Conservation (phyloP, 2,113 vertebrate genomes). For the Melanocharis versteri region DNA sequence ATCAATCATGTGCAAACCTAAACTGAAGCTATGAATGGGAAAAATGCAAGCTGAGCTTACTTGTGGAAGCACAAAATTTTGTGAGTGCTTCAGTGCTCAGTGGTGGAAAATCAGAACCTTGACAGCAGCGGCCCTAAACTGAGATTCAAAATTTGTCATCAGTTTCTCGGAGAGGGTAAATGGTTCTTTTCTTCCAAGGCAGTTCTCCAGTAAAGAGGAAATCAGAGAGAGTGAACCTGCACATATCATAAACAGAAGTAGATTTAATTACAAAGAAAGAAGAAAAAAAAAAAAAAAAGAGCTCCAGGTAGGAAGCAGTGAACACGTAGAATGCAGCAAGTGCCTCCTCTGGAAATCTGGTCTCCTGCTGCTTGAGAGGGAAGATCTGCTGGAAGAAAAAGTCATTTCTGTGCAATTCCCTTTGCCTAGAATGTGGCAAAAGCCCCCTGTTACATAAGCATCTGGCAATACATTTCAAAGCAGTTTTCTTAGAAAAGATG, state of each 20-base stretch:
- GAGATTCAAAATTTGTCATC: neutral
- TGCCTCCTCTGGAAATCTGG: neutral
- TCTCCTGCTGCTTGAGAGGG: neutral
- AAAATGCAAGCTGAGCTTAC: neutral
- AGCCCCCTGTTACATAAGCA: neutral
- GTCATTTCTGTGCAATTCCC: neutral
- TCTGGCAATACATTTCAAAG: neutral
- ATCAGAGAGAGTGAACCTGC: neutral
- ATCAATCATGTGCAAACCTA: neutral
- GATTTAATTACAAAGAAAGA: neutral
- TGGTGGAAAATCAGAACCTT: neutral
- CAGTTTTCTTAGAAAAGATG: neutral
- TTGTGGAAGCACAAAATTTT: neutral
- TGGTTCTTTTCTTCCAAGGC: neutral
- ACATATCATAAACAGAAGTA: neutral
- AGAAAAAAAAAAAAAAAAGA: fast-evolving
- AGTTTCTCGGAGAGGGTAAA: neutral
- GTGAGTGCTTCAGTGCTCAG: neutral
- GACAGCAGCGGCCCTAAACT: neutral
- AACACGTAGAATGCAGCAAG: neutral
- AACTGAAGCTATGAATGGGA: neutral
- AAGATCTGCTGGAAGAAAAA: neutral
- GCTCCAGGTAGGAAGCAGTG: neutral
- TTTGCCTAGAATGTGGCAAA: neutral
- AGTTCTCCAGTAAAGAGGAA: neutral